Evolutionary conservation across 2,797 vertebrate species (phyloP).

Genomic region (Fringilla coelebs): DNA sequence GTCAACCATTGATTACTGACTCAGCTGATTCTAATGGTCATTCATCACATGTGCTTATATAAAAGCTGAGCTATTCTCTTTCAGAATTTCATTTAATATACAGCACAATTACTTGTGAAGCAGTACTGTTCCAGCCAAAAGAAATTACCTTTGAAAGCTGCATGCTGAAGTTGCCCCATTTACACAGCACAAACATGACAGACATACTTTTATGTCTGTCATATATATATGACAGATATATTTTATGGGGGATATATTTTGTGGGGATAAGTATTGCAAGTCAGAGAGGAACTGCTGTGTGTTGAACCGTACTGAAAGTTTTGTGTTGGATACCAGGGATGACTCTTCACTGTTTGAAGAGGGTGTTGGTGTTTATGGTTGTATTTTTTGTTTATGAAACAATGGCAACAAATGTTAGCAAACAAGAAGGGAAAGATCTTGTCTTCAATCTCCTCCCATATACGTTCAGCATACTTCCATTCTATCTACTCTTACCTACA

Average conservation of each 20-base stretch:
- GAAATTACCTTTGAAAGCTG: conserved; percentile 12
- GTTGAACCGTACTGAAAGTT: neutral
- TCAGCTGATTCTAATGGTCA: conserved; percentile 40
- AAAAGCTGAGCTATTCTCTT: conserved; percentile 35
- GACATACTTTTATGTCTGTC: no score
- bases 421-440: neutral
- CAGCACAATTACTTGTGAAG: neutral
- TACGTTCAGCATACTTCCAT: neutral
- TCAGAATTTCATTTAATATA: conserved; percentile 2
- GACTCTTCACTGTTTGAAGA: neutral
- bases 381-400: neutral
- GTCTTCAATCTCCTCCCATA: neutral
- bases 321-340: neutral
- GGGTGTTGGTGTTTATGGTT: neutral
- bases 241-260: no score
- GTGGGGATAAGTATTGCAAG: neutral
- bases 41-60: conserved; percentile 38
- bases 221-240: no score
- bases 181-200: neutral
- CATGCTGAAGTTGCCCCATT: neutral
- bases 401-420: neutral
- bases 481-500: neutral
- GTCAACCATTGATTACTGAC: conserved; percentile 57
- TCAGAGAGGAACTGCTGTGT: neutral
- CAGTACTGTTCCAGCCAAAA: neutral